Conservation (phyloP, 2,113 vertebrate species). For the Vulpes ferrilata region DNA sequence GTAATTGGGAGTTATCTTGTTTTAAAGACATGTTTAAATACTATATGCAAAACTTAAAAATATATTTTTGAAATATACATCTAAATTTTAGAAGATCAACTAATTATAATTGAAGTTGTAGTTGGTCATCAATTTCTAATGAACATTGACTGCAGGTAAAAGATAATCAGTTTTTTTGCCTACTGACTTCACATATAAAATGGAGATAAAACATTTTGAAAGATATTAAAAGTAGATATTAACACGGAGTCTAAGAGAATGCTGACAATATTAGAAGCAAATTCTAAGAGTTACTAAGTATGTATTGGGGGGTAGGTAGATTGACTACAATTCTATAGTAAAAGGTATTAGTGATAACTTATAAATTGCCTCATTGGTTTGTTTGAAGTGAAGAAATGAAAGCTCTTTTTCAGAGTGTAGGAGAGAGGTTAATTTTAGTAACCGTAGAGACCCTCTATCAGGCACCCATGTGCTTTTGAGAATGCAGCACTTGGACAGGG, state of each 20-base stretch:
- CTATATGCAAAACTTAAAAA: background rate
- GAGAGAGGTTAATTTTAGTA: background rate
- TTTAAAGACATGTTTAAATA: background rate
- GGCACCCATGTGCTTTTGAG: slow-evolving; percentile 26
- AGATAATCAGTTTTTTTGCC: slow-evolving; percentile 10
- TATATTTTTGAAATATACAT: background rate
- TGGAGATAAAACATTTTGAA: slow-evolving; percentile 3
- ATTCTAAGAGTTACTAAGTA: background rate
- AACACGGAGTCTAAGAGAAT: slow-evolving; percentile 18
- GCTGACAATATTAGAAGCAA: background rate
- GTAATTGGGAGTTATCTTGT: slow-evolving; percentile 17
- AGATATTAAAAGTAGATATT: background rate
- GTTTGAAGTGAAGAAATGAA: slow-evolving; percentile 25
- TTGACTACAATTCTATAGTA: background rate
- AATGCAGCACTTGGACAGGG: background rate
- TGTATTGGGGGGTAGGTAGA: background rate
- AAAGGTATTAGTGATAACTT: slow-evolving; percentile 29
- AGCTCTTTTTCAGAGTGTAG: background rate
- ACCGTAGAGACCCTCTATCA: background rate
- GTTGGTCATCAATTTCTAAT: slow-evolving; percentile 45
- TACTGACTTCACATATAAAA: slow-evolving; percentile 9
- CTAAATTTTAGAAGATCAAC: slow-evolving; percentile 22
- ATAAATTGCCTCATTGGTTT: slow-evolving; percentile 30
- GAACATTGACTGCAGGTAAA: background rate
- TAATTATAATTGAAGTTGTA: background rate